A percentile compares a stretch with the other conserved stretches of the same genome.
Conservation (phyloP, 2,888 invertebrate species). For the Luffia ferchaultella region DNA sequence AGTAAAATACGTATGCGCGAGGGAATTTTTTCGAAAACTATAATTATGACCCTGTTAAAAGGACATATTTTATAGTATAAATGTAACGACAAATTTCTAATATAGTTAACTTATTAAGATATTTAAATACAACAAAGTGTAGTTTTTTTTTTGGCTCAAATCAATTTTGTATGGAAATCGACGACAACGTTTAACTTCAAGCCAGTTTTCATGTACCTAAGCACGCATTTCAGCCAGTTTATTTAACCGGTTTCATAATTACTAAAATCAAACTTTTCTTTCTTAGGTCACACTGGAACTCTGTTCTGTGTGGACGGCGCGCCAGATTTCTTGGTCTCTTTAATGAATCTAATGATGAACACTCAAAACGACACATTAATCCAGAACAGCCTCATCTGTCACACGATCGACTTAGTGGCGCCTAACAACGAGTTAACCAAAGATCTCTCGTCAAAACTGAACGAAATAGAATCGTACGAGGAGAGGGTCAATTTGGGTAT, state of each 20-base stretch:
- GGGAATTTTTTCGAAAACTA: too few species aligned
- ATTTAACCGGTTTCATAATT: not conserved
- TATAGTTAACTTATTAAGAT: too few species aligned
- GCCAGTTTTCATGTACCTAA: too few species aligned
- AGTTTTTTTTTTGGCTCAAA: too few species aligned
- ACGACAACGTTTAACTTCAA: too few species aligned
- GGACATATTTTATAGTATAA: too few species aligned
- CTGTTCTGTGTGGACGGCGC: slow-evolving; percentile 84
- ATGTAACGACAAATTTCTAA: too few species aligned
- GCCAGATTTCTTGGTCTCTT: slow-evolving; percentile 71
- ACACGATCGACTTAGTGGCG: slow-evolving; percentile 57
- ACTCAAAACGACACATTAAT: slow-evolving; percentile 51
- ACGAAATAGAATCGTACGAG: slow-evolving; percentile 59
- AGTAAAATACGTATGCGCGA: too few species aligned
- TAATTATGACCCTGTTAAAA: too few species aligned
- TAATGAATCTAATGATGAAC: slow-evolving; percentile 53
- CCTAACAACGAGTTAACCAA: slow-evolving; percentile 40
- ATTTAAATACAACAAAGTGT: too few species aligned
- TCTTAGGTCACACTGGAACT: slow-evolving; percentile 59
- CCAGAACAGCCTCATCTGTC: slow-evolving; percentile 66
- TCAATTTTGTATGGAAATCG: too few species aligned
- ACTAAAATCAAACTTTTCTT: slow-evolving; percentile 6
- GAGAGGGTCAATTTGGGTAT: slow-evolving; percentile 63
- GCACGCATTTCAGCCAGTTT: too few species aligned
- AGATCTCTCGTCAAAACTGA: slow-evolving; percentile 47